Percentiles rank a stretch among this genome's conserved stretches.
Evolutionary conservation across 1,140 invertebrate genomes (phyloP).

Genomic region (Fopius arisanus): DNA sequence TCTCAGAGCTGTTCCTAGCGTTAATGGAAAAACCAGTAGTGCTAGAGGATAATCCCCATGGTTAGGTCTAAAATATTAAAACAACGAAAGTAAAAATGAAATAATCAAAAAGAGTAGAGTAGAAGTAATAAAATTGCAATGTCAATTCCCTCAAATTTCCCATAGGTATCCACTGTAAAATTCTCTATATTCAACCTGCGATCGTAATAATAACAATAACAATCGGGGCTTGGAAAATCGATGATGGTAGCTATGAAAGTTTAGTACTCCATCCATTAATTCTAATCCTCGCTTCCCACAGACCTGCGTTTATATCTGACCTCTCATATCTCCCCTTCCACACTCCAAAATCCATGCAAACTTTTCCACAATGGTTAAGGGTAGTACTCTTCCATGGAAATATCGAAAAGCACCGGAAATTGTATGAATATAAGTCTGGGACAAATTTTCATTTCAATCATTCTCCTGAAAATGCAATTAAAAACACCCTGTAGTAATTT

Average conservation of each 20-base stretch:
- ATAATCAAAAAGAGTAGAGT: too few species aligned
- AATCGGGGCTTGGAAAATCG: slow-evolving; percentile 22
- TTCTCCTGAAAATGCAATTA: too few species aligned
- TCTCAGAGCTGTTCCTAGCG: neutral
- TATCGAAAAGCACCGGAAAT: neutral
- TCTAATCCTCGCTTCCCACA: slow-evolving; percentile 25
- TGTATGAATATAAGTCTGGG: neutral
- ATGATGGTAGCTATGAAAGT: slow-evolving; percentile 27
- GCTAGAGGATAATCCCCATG: neutral
- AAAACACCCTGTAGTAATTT: too few species aligned
- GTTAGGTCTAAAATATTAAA: neutral
- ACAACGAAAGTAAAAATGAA: neutral
- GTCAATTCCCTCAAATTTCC: neutral
- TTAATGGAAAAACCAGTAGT: neutral
- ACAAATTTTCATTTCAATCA: neutral
- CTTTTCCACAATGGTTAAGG: neutral
- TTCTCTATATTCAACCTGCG: neutral
- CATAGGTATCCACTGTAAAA: neutral
- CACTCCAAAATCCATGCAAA: neutral
- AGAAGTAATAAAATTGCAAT: neutral
- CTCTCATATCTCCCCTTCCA: neutral
- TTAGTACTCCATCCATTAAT: slow-evolving; percentile 34
- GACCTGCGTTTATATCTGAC: slow-evolving; percentile 12
- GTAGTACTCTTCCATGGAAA: neutral
- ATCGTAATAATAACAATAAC: slow-evolving; percentile 30